Conservation (phyloP, 2,888 invertebrate genomes). For the Drosophila peninsularis region DNA sequence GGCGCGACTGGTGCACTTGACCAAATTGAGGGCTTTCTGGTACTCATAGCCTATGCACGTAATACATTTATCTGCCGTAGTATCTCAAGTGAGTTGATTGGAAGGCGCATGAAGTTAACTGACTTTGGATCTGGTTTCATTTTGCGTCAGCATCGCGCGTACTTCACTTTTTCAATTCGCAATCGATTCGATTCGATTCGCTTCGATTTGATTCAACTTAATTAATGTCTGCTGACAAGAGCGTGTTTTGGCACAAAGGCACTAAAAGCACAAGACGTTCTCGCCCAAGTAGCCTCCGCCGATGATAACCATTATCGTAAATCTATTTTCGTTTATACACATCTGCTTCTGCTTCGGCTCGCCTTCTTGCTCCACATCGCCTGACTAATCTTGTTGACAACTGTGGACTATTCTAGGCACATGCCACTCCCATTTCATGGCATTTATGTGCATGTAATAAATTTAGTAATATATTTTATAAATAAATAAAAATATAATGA, state of each 20-base stretch:
- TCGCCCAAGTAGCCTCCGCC: slow-evolving; percentile 6
- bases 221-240: slow-evolving; percentile 17
- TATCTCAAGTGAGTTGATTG: slow-evolving; percentile 49
- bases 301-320: slow-evolving; percentile 44
- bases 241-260: slow-evolving; percentile 16
- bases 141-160: slow-evolving; percentile 56
- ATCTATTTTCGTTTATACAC: slow-evolving; percentile 28
- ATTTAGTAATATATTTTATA: too few relatives aligned
- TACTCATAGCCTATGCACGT: slow-evolving; percentile 21
- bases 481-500: too few relatives aligned
- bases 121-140: slow-evolving; percentile 24
- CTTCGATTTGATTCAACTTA: slow-evolving; percentile 3
- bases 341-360: slow-evolving; percentile 15
- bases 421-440: slow-evolving; percentile 12
- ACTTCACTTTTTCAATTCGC: slow-evolving; percentile 30
- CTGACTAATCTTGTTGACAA: slow-evolving; percentile 30
- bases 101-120: slow-evolving; percentile 12
- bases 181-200: slow-evolving; percentile 6
- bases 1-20: slow-evolving; percentile 24
- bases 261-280: slow-evolving; percentile 10
- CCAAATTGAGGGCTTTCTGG: slow-evolving; percentile 22
- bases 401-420: slow-evolving; percentile 18
- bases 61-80: slow-evolving; percentile 45
- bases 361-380: slow-evolving; percentile 1
- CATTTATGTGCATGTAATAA: neutral